These are phyloP conservation scores for Cephus pulcher DNA, from an alignment of 2,888 invertebrate genomes.

Conservation along the genomic window DNA sequence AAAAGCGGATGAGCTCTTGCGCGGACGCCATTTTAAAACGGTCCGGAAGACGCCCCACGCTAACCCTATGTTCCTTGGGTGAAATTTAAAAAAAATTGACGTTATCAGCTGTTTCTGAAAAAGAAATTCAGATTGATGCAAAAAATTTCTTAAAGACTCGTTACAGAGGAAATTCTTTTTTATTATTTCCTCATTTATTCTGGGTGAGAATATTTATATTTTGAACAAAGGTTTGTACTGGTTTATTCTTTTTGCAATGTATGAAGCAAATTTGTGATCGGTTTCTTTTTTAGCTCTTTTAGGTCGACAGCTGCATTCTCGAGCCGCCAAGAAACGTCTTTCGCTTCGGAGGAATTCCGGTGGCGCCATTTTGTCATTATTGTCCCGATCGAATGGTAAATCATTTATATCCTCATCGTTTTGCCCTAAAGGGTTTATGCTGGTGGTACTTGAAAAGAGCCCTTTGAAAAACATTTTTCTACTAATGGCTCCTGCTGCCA, in stretches of 20 bases:
- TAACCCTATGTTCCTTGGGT: background rate
- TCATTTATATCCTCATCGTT: constrained; percentile 47
- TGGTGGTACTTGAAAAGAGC: constrained; percentile 52
- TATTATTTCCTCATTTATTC: too few species aligned
- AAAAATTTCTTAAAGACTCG: background rate
- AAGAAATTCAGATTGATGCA: background rate
- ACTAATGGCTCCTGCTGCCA: constrained; percentile 59
- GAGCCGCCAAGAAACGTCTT: background rate
- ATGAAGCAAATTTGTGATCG: background rate
- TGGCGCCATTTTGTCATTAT: constrained; percentile 61
- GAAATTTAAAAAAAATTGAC: background rate
- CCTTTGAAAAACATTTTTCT: constrained; percentile 65
- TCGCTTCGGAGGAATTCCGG: background rate
- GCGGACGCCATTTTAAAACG: constrained; percentile 1
- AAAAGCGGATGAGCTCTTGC: background rate
- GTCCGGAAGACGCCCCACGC: background rate
- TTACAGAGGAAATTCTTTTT: background rate
- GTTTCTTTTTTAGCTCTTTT: background rate
- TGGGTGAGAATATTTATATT: background rate
- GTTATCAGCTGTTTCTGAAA: background rate
- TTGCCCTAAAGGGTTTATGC: constrained; percentile 51
- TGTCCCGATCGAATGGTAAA: constrained; percentile 53
- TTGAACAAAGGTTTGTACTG: background rate
- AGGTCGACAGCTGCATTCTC: background rate
- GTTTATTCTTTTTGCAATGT: background rate